Percentiles rank a stretch among this genome's conserved stretches.
Conservation (phyloP, 2,797 vertebrate species). For the Tangara arthus region DNA sequence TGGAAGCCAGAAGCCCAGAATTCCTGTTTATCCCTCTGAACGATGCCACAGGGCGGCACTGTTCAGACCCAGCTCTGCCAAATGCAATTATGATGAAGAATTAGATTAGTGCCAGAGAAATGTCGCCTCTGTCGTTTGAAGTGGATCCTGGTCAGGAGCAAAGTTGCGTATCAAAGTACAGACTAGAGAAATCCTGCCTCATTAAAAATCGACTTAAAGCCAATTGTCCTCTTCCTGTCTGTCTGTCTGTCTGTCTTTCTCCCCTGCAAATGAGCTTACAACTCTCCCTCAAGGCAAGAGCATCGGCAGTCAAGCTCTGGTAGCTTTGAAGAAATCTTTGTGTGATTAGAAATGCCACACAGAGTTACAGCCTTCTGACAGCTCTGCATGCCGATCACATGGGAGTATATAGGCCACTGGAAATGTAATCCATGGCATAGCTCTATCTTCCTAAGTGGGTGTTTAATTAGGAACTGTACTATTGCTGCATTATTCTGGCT, state of each 20-base stretch:
- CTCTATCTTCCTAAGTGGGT: not conserved
- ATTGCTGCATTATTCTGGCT: not conserved
- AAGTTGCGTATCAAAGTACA: not conserved
- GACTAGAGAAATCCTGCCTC: not conserved
- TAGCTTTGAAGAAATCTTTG: slow-evolving; percentile 15
- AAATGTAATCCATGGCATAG: not conserved
- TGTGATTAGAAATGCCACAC: slow-evolving; percentile 11
- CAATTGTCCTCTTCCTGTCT: not conserved
- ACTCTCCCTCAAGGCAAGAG: not conserved
- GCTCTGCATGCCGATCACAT: not conserved
- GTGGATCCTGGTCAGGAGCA: not conserved
- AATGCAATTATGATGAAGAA: not conserved
- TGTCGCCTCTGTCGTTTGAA: not conserved
- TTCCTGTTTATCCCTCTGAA: not conserved
- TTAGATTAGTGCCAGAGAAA: not conserved
- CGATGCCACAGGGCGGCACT: not conserved
- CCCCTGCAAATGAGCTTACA: not conserved
- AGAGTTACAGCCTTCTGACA: not conserved
- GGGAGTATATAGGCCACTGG: not conserved
- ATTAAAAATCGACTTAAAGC: not conserved
- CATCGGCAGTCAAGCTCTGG: not conserved
- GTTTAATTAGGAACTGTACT: not conserved
- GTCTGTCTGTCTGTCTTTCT: not conserved
- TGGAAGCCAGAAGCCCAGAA: not conserved
- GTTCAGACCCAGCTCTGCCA: not conserved